Evolutionary conservation across 2,888 invertebrate species (phyloP).

Genomic region (Idaea straminata): DNA sequence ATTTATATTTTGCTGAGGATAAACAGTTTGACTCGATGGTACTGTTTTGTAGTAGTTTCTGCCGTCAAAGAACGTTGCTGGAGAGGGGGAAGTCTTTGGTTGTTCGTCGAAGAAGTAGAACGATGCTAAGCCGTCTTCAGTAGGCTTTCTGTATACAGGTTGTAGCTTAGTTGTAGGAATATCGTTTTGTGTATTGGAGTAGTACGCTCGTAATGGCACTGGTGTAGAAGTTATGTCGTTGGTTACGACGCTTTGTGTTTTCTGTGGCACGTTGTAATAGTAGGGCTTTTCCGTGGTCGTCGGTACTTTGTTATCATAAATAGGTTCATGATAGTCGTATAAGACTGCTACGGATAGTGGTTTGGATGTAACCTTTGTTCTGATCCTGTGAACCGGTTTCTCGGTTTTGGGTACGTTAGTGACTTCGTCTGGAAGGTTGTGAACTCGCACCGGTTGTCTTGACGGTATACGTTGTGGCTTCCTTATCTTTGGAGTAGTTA

Average conservation of each 20-base stretch:
- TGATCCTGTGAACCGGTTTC: constrained; percentile 68
- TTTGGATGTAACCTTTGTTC: constrained; percentile 74
- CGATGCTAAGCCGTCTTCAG: constrained; percentile 76
- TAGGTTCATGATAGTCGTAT: constrained; percentile 70
- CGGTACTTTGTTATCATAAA: constrained; percentile 66
- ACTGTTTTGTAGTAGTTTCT: constrained; percentile 71
- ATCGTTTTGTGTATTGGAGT: constrained; percentile 77
- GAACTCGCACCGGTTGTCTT: constrained; percentile 67
- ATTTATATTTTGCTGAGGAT: constrained; percentile 52
- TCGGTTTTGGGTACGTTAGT: constrained; percentile 65
- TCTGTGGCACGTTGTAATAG: constrained; percentile 74
- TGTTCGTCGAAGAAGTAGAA: constrained; percentile 86
- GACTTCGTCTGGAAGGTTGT: constrained; percentile 63
- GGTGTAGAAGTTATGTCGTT: constrained; percentile 79
- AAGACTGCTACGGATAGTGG: constrained; percentile 72
- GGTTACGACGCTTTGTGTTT: constrained; percentile 48
- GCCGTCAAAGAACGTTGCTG: constrained; percentile 72
- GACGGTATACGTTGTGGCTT: constrained; percentile 66
- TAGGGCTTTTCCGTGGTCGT: constrained; percentile 74
- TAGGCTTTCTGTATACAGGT: constrained; percentile 70
- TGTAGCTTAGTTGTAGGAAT: constrained; percentile 77
- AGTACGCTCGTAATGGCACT: constrained; percentile 82
- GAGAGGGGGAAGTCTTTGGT: constrained; percentile 77
- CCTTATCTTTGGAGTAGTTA: constrained; percentile 61
- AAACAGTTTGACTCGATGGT: constrained; percentile 46